Percentiles rank a stretch among this genome's conserved stretches.
These are phyloP conservation scores for Syndactyla subalaris DNA, from an alignment of 2,797 vertebrate genomes.

Conservation along the genomic window DNA sequence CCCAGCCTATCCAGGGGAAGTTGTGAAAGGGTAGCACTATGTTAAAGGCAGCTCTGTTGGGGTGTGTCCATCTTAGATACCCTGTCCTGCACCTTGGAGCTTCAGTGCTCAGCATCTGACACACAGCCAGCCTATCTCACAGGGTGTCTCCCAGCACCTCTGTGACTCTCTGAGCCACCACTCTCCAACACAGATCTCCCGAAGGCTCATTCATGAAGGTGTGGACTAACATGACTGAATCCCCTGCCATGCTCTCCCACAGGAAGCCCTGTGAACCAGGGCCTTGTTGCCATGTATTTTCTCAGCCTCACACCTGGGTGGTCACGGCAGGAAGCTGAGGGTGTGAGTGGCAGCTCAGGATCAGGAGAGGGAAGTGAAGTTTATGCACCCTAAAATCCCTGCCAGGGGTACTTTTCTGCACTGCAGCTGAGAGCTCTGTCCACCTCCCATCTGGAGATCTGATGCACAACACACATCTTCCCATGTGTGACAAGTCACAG, in stretches of 20 bases:
- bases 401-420: not conserved
- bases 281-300: fast-evolving
- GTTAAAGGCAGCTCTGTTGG: not conserved
- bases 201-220: not conserved
- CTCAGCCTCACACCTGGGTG: not conserved
- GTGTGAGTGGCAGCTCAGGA: not conserved
- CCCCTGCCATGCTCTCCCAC: not conserved
- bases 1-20: not conserved
- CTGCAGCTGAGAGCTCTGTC: not conserved
- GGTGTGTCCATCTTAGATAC: not conserved
- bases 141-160: not conserved
- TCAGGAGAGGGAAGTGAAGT: not conserved
- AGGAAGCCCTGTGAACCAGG: not conserved
- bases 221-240: not conserved
- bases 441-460: not conserved
- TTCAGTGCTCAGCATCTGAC: not conserved
- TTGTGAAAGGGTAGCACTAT: not conserved
- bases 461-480: not conserved
- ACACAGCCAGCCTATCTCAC: not conserved
- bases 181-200: not conserved
- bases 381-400: not conserved
- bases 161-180: not conserved
- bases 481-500: not conserved
- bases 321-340: not conserved
- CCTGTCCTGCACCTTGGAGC: not conserved